A percentile compares a stretch with the other conserved stretches of the same genome.
phyloP scores from a whole-genome alignment of 2,113 vertebrate genomes.

The Myotis yumanensis region DNA sequence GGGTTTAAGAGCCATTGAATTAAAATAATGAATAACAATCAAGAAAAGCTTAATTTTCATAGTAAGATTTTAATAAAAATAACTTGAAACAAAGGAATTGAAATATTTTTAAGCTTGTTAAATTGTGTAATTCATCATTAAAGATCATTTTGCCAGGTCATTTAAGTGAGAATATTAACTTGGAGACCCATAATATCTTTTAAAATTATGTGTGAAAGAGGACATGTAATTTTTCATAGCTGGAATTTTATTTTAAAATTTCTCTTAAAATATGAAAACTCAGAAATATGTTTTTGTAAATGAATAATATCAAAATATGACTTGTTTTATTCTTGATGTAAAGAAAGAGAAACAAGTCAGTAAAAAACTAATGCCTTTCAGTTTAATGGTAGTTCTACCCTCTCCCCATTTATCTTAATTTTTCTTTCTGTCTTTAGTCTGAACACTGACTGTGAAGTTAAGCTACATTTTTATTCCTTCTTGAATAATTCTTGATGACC shows the following conservation, averaged over 20 bases:
- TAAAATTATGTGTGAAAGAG: background rate
- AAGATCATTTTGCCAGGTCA: background rate
- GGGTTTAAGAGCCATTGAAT: background rate
- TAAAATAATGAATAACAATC: background rate
- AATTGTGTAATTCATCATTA: background rate
- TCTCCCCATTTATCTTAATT: background rate
- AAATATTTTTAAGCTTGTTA: background rate
- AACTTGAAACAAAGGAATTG: background rate
- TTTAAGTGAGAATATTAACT: background rate
- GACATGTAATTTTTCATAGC: background rate
- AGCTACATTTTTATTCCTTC: background rate
- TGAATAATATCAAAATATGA: background rate
- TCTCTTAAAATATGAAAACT: background rate
- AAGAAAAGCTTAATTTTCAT: background rate
- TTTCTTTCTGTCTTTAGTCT: background rate
- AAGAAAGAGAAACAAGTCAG: background rate
- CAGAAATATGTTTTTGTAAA: background rate
- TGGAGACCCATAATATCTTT: background rate
- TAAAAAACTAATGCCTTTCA: background rate
- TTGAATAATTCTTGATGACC: background rate
- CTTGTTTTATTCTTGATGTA: background rate
- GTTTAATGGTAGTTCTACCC: background rate
- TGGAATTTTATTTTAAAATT: background rate
- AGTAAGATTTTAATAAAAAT: conserved; percentile 26
- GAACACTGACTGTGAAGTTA: background rate